Evolutionary conservation across 2,113 vertebrate species (phyloP).

Genomic region (Lycaon pictus): DNA sequence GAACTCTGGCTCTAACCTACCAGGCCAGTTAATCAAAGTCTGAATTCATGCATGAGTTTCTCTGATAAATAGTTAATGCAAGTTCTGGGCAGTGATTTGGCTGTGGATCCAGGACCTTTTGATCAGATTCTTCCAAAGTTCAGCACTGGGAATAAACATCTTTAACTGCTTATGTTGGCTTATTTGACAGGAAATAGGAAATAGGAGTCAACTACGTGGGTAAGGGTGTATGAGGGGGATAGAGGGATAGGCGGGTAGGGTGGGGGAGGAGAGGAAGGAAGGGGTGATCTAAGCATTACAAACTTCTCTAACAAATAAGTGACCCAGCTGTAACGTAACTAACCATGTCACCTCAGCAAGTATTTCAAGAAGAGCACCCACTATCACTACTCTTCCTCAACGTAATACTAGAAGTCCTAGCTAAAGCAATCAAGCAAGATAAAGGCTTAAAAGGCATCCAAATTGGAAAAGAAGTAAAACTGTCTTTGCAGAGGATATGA

Average conservation of each 20-base stretch:
- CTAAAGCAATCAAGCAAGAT: background rate
- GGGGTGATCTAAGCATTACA: background rate
- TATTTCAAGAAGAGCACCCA: background rate
- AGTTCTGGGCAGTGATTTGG: background rate
- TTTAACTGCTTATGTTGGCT: background rate
- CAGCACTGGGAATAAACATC: background rate
- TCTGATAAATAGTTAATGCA: background rate
- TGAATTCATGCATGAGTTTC: background rate
- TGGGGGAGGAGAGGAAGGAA: too few species aligned
- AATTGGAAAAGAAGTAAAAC: background rate
- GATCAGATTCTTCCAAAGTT: constrained; percentile 4
- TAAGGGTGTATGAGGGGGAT: background rate
- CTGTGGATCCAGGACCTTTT: background rate
- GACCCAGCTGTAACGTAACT: background rate
- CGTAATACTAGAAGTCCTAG: background rate
- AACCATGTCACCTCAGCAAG: background rate
- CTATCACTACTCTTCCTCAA: background rate
- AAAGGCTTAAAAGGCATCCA: constrained; percentile 5
- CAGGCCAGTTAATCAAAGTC: constrained; percentile 26
- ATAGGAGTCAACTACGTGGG: background rate
- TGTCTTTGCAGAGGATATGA: background rate
- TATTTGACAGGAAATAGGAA: background rate
- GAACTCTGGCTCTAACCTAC: background rate
- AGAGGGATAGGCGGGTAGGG: too few species aligned
- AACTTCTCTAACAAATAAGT: background rate